Conservation (phyloP, 2,888 invertebrate species). For the Patella depressa region DNA sequence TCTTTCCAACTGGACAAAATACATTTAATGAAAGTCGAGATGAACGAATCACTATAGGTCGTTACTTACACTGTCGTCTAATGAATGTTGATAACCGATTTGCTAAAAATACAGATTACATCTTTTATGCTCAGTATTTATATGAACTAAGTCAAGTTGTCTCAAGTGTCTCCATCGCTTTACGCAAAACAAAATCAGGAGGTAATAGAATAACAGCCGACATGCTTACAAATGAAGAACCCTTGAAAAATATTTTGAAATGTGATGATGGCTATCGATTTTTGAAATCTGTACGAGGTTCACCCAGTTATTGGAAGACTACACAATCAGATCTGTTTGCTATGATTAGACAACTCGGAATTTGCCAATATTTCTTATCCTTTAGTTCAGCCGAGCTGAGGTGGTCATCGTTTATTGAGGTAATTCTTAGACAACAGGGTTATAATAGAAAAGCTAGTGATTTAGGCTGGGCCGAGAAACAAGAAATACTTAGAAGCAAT, state of each 20-base stretch:
- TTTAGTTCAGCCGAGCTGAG: no score
- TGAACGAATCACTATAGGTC: background rate
- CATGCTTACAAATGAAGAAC: constrained; percentile 17
- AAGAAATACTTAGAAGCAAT: constrained; percentile 26
- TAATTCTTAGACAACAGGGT: constrained; percentile 19
- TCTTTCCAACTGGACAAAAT: constrained; percentile 24
- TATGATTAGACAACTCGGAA: constrained; percentile 42
- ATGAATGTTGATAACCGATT: constrained; percentile 23
- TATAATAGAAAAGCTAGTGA: constrained; percentile 10
- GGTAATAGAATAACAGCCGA: constrained; percentile 14
- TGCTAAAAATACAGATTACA: constrained; percentile 24
- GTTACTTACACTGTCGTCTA: constrained; percentile 25
- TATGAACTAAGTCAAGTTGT: constrained; percentile 26
- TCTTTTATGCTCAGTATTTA: constrained; percentile 31
- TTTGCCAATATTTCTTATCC: no score
- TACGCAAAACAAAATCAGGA: constrained; percentile 23
- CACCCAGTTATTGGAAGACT: constrained; percentile 15
- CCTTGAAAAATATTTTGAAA: constrained; percentile 13
- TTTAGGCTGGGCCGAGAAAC: constrained; percentile 22
- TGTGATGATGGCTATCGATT: constrained; percentile 28
- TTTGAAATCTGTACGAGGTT: constrained; percentile 23
- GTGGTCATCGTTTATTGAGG: constrained; percentile 21
- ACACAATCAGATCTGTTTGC: constrained; percentile 33
- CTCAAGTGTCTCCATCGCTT: background rate
- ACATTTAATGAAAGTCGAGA: constrained; percentile 16